Conservation (phyloP, 2,797 vertebrate species). For the Hydrocynus forskahlii region DNA sequence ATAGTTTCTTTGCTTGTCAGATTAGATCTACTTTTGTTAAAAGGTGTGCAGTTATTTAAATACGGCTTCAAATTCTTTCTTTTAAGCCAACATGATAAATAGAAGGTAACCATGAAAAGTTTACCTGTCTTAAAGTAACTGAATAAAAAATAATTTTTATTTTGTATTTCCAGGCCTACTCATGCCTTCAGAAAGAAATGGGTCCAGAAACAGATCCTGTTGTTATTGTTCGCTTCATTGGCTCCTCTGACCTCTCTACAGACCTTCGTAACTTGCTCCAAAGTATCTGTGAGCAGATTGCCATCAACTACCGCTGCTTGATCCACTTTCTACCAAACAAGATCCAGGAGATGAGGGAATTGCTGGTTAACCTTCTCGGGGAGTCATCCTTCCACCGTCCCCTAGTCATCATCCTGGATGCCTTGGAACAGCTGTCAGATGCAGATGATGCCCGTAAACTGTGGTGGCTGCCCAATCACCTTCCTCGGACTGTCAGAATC, state of each 20-base stretch:
- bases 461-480: slow-evolving; percentile 96
- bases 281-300: slow-evolving; percentile 96
- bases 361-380: slow-evolving; percentile 93
- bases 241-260: slow-evolving; percentile 88
- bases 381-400: slow-evolving; percentile 94
- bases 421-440: slow-evolving; percentile 95
- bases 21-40: neutral
- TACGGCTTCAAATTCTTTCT: neutral
- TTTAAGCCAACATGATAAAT: neutral
- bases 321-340: slow-evolving; percentile 96
- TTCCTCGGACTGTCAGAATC: slow-evolving; percentile 93
- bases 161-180: slow-evolving; percentile 85
- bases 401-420: slow-evolving; percentile 91
- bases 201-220: slow-evolving; percentile 96
- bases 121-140: neutral
- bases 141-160: neutral
- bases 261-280: slow-evolving; percentile 92
- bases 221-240: slow-evolving; percentile 92
- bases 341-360: slow-evolving; percentile 93
- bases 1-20: neutral
- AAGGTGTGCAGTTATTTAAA: neutral
- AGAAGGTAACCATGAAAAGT: neutral
- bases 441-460: slow-evolving; percentile 93
- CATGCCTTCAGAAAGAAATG: slow-evolving; percentile 93
- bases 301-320: slow-evolving; percentile 93